Conservation (phyloP, 2,797 vertebrate genomes). For the Danio choprae region DNA sequence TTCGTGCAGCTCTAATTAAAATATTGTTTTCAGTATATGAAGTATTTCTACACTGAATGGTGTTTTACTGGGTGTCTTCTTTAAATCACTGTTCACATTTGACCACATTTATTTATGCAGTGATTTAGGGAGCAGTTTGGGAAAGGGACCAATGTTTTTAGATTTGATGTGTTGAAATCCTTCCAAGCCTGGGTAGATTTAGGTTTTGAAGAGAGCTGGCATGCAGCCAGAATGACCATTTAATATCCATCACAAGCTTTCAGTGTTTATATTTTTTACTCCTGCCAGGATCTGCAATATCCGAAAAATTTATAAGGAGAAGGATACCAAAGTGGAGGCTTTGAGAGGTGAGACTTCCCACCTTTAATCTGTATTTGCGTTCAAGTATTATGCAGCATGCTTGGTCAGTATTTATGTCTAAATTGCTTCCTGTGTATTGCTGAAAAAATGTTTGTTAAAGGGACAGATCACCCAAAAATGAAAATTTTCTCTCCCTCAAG, state of each 20-base stretch:
- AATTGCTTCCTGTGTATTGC: background rate
- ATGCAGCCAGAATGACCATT: constrained; percentile 37
- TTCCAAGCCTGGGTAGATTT: constrained; percentile 11
- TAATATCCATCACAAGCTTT: constrained; percentile 37
- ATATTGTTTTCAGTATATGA: too few relatives aligned
- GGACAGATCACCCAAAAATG: too few relatives aligned
- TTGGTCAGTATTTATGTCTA: background rate
- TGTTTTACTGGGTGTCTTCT: too few relatives aligned
- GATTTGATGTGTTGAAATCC: constrained; percentile 20
- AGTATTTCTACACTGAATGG: too few relatives aligned
- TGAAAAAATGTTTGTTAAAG: background rate
- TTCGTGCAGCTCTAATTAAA: too few relatives aligned
- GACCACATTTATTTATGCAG: background rate
- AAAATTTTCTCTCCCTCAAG: too few relatives aligned
- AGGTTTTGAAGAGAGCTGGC: background rate
- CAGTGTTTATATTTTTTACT: constrained; percentile 63
- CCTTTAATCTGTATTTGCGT: background rate
- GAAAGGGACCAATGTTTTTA: background rate
- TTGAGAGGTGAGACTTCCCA: constrained; percentile 82
- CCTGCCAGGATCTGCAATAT: constrained; percentile 87
- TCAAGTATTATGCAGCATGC: background rate
- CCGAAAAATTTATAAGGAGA: constrained; percentile 90
- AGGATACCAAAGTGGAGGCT: constrained; percentile 87
- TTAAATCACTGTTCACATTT: too few relatives aligned
- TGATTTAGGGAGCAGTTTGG: constrained; percentile 19